These are phyloP conservation scores for Corydoras maculifer DNA, from an alignment of 2,113 vertebrate genomes.

Conservation along the genomic window DNA sequence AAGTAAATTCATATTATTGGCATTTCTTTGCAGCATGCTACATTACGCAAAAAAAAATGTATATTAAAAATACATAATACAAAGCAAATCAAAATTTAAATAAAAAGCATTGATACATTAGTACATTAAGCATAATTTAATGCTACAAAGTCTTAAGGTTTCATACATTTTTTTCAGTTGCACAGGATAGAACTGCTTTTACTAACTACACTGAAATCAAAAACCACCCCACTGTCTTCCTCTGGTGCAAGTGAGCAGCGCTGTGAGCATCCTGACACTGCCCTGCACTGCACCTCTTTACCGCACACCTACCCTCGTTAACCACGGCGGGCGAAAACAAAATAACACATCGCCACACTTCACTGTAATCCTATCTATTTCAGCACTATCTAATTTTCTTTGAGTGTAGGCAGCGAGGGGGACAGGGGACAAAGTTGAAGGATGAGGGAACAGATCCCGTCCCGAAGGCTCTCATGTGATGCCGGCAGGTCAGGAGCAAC, in stretches of 20 bases:
- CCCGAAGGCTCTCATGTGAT: conserved; percentile 26
- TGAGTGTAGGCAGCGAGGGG: conserved; percentile 35
- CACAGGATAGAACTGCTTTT: too few relatives aligned
- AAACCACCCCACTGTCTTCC: conserved; percentile 15
- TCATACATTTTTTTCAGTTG: too few relatives aligned
- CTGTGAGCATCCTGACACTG: conserved; percentile 16
- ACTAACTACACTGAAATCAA: background rate
- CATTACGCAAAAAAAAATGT: too few relatives aligned
- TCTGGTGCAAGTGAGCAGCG: conserved; percentile 5
- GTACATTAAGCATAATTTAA: too few relatives aligned
- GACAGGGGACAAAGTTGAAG: conserved; percentile 18
- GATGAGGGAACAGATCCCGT: conserved; percentile 8
- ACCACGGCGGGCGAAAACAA: conserved; percentile 27
- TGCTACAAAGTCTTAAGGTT: too few relatives aligned
- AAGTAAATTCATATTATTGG: too few relatives aligned
- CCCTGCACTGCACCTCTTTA: background rate
- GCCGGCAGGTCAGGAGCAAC: conserved; percentile 29
- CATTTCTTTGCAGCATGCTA: too few relatives aligned
- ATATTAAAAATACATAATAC: too few relatives aligned
- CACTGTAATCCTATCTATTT: conserved; percentile 45
- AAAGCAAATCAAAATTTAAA: too few relatives aligned
- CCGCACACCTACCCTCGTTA: conserved; percentile 25
- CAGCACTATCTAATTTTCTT: conserved; percentile 45
- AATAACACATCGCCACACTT: conserved; percentile 40
- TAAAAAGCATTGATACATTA: too few relatives aligned